Base-by-base conservation (phyloP, 2,888 invertebrate species). In the Eudasyphora cyanicolor region DNA sequence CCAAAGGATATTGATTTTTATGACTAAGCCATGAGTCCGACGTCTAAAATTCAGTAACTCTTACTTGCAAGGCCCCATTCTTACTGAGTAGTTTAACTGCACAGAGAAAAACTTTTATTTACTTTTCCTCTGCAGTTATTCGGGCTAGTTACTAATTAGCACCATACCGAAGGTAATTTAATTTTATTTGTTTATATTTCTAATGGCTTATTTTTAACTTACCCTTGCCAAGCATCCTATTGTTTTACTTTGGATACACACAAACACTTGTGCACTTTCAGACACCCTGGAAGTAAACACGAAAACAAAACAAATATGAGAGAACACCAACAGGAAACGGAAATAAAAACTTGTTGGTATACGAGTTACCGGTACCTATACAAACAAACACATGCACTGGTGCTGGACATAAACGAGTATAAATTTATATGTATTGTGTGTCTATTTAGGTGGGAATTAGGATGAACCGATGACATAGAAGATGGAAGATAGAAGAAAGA, bases 121-220 rank as follows among this genome's bases (percentile, higher is more conserved):
- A 27, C 14, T 27, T 57, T 12, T 10, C 10, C 29, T 14, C n/a
- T 29, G 60, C 8, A 27, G 51, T 29, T 49, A 49, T 70, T 62
- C 27, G 29, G 17, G 51, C 38, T 35, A 64, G 14, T 38, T 54
- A 29, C 78, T 73, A 73, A 79, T 73, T 64, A 71, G 73, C 64
- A 51, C 14, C 54, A 79, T 21, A 54, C 78, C 54, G 57, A 64
- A 79, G 54, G 74, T 79, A 79, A 79, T 79, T 79, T 67, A 73
- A 79, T 79, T 79, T 79, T 79, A 79, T 79, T 79, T 79, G 79
- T 67, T 79, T 79, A 67, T 67, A 73, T 79, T 79, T 78, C 67
- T 79, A 74, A 74, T 67, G 64, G 54, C 32, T 79, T 79, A 29
- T 67, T 79, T 74, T 67, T 42, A 73, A 67, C 67, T 42, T 6